These are phyloP conservation scores for Stictocephala bisonia DNA, from an alignment of 2,888 invertebrate genomes.

Conservation along the genomic window DNA sequence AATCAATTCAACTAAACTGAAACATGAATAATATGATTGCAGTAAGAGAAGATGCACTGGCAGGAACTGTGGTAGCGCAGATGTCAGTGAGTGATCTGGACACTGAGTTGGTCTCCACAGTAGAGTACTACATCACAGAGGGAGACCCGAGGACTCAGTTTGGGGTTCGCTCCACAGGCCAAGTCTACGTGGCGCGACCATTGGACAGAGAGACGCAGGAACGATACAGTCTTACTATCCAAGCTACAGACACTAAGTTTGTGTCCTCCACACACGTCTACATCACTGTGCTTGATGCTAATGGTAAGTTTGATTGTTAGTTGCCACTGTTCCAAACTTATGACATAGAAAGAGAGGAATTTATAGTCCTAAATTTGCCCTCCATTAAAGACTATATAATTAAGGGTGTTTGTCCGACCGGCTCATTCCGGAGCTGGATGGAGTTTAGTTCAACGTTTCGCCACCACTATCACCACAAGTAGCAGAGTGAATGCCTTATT, in stretches of 20 bases:
- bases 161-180: slow-evolving; percentile 86
- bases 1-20: too few relatives aligned
- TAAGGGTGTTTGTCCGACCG: too few relatives aligned
- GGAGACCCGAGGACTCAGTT: slow-evolving; percentile 90
- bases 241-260: slow-evolving; percentile 92
- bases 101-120: slow-evolving; percentile 70
- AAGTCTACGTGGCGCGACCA: slow-evolving; percentile 81
- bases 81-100: slow-evolving; percentile 79
- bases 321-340: too few relatives aligned
- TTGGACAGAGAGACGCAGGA: slow-evolving; percentile 86
- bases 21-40: too few relatives aligned
- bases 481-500: too few relatives aligned
- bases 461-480: too few relatives aligned
- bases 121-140: slow-evolving; percentile 82
- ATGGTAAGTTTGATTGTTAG: slow-evolving; percentile 76
- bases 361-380: too few relatives aligned
- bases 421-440: too few relatives aligned
- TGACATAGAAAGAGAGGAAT: background rate
- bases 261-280: slow-evolving; percentile 80
- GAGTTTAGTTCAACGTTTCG: too few relatives aligned
- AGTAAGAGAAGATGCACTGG: slow-evolving; percentile 81
- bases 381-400: background rate
- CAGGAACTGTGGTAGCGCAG: slow-evolving; percentile 79
- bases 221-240: slow-evolving; percentile 80
- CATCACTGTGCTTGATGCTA: slow-evolving; percentile 85